These are phyloP conservation scores for Holcopasites calliopsidis DNA, from an alignment of 1,140 invertebrate genomes.

Conservation along the genomic window DNA sequence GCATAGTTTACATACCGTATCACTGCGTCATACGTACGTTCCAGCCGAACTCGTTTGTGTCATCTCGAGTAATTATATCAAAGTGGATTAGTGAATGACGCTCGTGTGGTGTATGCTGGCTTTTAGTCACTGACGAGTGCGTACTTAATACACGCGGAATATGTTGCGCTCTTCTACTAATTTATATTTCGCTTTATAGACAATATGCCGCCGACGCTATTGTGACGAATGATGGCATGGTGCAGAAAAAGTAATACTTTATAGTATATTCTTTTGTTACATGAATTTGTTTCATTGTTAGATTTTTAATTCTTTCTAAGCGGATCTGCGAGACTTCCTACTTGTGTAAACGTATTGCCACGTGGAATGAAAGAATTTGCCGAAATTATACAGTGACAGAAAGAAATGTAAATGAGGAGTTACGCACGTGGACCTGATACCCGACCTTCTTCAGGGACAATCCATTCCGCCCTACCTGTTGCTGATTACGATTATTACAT, in stretches of 20 bases:
- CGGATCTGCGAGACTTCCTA: no score
- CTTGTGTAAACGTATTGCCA: background rate
- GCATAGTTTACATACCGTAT: slow-evolving; percentile 42
- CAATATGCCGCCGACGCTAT: no score
- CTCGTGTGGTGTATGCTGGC: background rate
- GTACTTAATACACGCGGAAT: background rate
- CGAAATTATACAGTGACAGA: background rate
- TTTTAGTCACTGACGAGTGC: no score
- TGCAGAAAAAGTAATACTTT: no score
- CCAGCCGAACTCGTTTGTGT: slow-evolving; percentile 7
- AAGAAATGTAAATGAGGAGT: background rate
- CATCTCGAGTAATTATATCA: slow-evolving; percentile 43
- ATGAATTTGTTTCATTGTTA: no score
- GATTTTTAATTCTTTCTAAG: no score
- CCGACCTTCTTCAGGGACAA: slow-evolving; percentile 1
- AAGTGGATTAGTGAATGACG: slow-evolving; percentile 27
- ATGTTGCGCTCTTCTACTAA: no score
- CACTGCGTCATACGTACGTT: background rate
- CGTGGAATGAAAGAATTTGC: background rate
- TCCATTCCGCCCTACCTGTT: background rate
- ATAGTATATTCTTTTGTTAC: no score
- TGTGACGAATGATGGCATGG: no score
- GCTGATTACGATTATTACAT: slow-evolving; percentile 1
- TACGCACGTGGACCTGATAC: background rate
- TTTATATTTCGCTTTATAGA: no score